Base-by-base conservation (phyloP, 1,140 invertebrate genomes). In the Proctacanthus coquilletti region DNA sequence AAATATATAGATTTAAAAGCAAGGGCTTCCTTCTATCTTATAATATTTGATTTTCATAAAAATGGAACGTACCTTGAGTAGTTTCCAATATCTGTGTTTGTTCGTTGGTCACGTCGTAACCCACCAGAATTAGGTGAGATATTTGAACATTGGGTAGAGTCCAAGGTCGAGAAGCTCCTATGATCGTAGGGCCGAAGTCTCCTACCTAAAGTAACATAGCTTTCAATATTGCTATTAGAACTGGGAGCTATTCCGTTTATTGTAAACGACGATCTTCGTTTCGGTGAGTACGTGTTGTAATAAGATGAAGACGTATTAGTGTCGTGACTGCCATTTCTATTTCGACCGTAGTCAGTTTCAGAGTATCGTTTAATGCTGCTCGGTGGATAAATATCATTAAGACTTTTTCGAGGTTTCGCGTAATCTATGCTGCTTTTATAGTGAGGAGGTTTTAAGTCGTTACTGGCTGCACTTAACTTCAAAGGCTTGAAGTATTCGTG, bases 281-380 rank as follows among this genome's bases (percentile, higher is more conserved):
- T 59, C 2, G 56, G 53, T 45, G 51, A 56, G 34, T 59, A 59
- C 8, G 56, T 59, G 18, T 48, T 58, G 40, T 58, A 58, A 31
- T 56, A 56, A 20, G 54, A 54, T 21, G 54, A 57, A 15, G 54
- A 52, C 13, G 51, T 39, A n/a, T n/a, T n/a, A n/a, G n/a, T n/a
- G n/a, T n/a, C n/a, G n/a, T n/a, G n/a, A n/a, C n/a, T n/a, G n/a
- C n/a, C n/a, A n/a, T n/a, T n/a, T n/a, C n/a, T n/a, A n/a, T n/a
- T n/a, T n/a, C 23, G 23, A 27, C 8, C 13, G 23, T 27, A 13
- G 13, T 27, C 23, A 9, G 23, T 27, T 27, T 27, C 23, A 9
- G 8, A 8, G 13, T 27, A 27, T 27, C 23, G 8, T 27, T 27
- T 27, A 27, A 8, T 27, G 13, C 8, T 27, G 8, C 8, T 9